Base-by-base conservation (phyloP, 2,113 vertebrate genomes). In the Anser cygnoides region DNA sequence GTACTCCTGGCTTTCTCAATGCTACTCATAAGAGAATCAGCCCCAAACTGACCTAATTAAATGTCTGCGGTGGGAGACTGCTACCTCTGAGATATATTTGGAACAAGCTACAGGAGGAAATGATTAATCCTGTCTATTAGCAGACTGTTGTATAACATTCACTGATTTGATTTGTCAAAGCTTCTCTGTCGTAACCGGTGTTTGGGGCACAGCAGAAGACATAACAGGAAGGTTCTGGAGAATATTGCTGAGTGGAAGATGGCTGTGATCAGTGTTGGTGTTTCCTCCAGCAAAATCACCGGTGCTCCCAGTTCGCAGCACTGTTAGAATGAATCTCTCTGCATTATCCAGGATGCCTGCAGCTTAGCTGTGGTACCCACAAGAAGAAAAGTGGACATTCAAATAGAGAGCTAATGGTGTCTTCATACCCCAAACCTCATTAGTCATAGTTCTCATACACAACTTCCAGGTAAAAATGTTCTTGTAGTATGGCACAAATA, bases 221-320 rank as follows among this genome's bases (percentile, higher is more conserved):
- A 5, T 18, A 91, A 68, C 6, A 43, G 49, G 39, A 58, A 80
- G 43, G 52, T 77, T 80, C 57, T 65, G 57, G 62, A 84, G n/a
- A 88, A 41, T 44, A 18, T 35, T 70, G 25, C 15, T 86, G 61
- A 66, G 23, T 44, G 11, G 16, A 65, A 65, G 37, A 22, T 13
- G 11, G 19, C 21, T 54, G 8, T 0, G 0, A 22, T 68, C n/a
- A 26, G 22, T 3, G 4, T 29, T 54, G 26, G 66, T 58, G 20
- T 11, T 63, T 83, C 59, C 52, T 78, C 23, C 43, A 70, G 29
- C 29, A 86, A 73, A 90, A n/a, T 7, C 37, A 37, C 21, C 10
- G 15, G 21, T 78, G 59, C 9, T 67, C 12, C 20, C 70, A 77
- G 31, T 54, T 29, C 35, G 49, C 13, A 21, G 21, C 10, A 19